Evolutionary conservation across 2,888 invertebrate species (phyloP).

Genomic region (Creontiades dilutus): DNA sequence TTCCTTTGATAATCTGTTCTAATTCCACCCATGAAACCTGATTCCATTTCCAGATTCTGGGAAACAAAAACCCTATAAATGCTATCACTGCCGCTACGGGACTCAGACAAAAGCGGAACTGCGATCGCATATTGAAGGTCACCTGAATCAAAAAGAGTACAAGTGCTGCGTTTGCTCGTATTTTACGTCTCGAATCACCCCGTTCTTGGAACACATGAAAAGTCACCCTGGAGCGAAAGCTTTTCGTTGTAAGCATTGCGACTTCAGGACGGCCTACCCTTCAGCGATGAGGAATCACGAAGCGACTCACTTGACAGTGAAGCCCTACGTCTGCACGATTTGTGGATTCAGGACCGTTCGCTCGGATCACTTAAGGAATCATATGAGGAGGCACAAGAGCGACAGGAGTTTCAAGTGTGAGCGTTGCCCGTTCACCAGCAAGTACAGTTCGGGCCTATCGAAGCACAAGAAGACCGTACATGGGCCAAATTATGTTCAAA

Average conservation of each 20-base stretch:
- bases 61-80: constrained; percentile 17
- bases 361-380: constrained; percentile 60
- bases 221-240: constrained; percentile 60
- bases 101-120: constrained; percentile 31
- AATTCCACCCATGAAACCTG: too few species aligned
- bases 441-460: constrained; percentile 51
- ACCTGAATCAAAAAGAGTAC: constrained; percentile 43
- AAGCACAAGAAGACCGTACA: constrained; percentile 55
- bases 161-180: constrained; percentile 52
- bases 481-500: neutral
- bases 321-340: constrained; percentile 48
- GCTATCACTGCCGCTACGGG: constrained; percentile 44
- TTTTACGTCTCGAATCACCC: constrained; percentile 46
- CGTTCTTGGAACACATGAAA: constrained; percentile 59
- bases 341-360: constrained; percentile 59
- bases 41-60: too few species aligned
- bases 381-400: constrained; percentile 52
- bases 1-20: too few species aligned
- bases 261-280: constrained; percentile 55
- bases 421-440: constrained; percentile 32
- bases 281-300: constrained; percentile 63
- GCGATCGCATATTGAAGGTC: constrained; percentile 23
- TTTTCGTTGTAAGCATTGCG: constrained; percentile 52
- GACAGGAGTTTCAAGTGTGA: constrained; percentile 8
- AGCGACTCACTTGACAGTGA: constrained; percentile 22